These are phyloP conservation scores for Myodes glareolus DNA, from an alignment of 2,113 vertebrate genomes.

Conservation along the genomic window DNA sequence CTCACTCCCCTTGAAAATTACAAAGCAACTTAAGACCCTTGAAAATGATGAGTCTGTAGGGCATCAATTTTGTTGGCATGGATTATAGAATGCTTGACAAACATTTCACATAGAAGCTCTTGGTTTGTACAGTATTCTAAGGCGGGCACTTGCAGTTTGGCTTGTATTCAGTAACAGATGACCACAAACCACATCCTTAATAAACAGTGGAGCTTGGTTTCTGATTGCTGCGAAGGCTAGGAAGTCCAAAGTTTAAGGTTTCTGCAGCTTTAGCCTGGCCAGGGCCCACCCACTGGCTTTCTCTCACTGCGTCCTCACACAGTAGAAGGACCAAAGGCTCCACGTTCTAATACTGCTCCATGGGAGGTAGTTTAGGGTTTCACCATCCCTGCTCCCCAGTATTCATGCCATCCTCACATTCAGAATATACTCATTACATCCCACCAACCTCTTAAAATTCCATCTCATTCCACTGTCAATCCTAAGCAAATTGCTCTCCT, in stretches of 20 bases:
- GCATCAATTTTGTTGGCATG: slow-evolving; percentile 10
- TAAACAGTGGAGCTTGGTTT: background rate
- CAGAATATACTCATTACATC: background rate
- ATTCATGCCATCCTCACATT: background rate
- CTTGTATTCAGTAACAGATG: background rate
- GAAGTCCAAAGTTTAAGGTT: background rate
- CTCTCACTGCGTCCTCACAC: background rate
- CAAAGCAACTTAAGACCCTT: background rate
- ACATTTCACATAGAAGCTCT: background rate
- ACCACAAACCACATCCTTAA: background rate
- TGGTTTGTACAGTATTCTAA: background rate
- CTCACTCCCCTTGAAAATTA: slow-evolving; percentile 35
- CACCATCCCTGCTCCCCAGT: background rate
- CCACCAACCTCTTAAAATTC: no score
- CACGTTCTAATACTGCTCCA: background rate
- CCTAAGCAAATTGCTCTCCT: background rate
- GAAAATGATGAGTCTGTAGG: background rate
- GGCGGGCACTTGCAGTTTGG: background rate
- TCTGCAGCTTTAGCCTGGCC: background rate
- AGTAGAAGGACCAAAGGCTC: background rate
- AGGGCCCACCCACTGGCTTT: background rate
- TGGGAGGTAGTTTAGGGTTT: background rate
- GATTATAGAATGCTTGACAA: background rate
- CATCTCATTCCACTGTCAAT: background rate
- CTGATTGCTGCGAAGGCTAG: background rate